Percentiles rank a stretch among this genome's conserved stretches.
phyloP scores from a whole-genome alignment of 2,113 vertebrate species.

The Cyprinodon brontotheroides region DNA sequence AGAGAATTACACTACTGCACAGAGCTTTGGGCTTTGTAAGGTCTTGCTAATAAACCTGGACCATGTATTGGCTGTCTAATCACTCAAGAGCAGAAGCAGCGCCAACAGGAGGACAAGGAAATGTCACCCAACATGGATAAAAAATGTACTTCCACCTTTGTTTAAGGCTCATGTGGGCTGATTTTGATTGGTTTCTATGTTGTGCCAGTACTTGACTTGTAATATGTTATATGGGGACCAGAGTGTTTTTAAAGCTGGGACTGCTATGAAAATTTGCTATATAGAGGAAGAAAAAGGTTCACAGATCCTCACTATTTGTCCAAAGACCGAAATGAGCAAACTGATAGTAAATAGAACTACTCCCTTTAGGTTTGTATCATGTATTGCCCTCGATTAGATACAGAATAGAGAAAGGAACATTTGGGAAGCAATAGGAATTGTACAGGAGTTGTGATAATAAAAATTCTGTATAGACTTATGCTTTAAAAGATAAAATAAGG shows the following conservation, averaged over 20 bases:
- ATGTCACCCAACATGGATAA: constrained; percentile 87
- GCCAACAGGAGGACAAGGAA: constrained; percentile 80
- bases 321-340: background rate
- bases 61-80: constrained; percentile 92
- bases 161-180: constrained; percentile 87
- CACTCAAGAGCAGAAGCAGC: constrained; percentile 88
- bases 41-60: constrained; percentile 96
- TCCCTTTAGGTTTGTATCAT: background rate
- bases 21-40: constrained; percentile 87
- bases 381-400: background rate
- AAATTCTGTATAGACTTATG: background rate
- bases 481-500: background rate
- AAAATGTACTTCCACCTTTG: constrained; percentile 88
- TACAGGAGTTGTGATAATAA: background rate
- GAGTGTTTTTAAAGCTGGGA: constrained; percentile 25
- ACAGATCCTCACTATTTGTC: background rate
- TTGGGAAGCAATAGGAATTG: background rate
- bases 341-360: background rate
- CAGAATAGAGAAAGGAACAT: background rate
- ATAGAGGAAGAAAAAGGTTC: background rate
- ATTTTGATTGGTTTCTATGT: constrained; percentile 79
- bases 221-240: constrained; percentile 47
- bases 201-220: constrained; percentile 74
- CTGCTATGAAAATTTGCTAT: constrained; percentile 15
- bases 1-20: constrained; percentile 89